Evolutionary conservation across 2,888 invertebrate genomes (phyloP), one percentile per base, ranked within the genome.

Genomic region (Melinaea marsaeus): DNA sequence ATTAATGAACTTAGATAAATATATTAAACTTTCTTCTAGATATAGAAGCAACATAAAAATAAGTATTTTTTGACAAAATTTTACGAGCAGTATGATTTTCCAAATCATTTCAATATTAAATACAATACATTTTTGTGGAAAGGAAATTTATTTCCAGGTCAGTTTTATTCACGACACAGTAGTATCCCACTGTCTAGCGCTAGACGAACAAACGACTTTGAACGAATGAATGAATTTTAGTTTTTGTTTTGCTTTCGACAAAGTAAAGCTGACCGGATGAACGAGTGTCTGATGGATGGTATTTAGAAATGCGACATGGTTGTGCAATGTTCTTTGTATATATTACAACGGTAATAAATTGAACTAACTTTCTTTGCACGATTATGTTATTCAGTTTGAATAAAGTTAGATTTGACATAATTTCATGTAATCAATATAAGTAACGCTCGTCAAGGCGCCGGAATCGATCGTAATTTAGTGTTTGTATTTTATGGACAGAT

Each of bases 81-180:
- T 22, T 22, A 22, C 22, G 22, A 22, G 46, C 46, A 22, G 13
- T n/a, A 48, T 22, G 13, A 13, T 48, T 48, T 22, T 4, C 13
- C 13, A 13, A 48, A n/a, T 48, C 3, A 13, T n/a, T 13, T 7
- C 48, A 48, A 48, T 48, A 48, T 66, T 60, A 62, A 62, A 67
- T 67, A 55, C 64, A 55, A 65, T 67, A 58, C 59, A 61, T 65
- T 63, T 62, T 65, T 65, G 57, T 58, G 54, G 69, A 73, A 78
- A 79, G 80, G 84, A 83, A 81, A 83, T 80, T 79, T 75, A 80
- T 78, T 84, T 84, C 79, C 84, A 69, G 85, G 85, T 82, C 85
- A 79, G 72, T 81, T 81, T 79, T 82, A 81, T 82, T 78, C 79
- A 76, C 76, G 79, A 80, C 79, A 81, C 37, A 7, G 37, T 75